These are phyloP conservation scores for Agonopterix alstromeriana DNA, from an alignment of 2,888 invertebrate genomes.

Conservation along the genomic window DNA sequence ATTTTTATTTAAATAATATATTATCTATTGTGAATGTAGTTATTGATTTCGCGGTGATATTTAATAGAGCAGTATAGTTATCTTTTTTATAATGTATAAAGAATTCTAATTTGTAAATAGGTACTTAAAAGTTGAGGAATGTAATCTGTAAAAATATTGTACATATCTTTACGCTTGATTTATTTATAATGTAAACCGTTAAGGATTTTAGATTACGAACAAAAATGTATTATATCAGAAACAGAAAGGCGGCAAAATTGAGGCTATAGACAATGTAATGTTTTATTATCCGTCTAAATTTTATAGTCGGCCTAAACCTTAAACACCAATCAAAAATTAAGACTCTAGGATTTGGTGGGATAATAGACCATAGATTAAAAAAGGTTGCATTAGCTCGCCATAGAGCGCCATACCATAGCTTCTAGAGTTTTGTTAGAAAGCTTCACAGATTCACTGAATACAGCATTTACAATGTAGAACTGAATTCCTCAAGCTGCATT, in stretches of 20 bases:
- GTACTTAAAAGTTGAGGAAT: conserved; percentile 62
- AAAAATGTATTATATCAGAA: conserved; percentile 37
- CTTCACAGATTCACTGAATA: conserved; percentile 25
- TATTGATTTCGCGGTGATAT: conserved; percentile 75
- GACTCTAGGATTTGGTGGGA: conserved; percentile 8
- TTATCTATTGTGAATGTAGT: conserved; percentile 73
- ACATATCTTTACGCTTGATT: conserved; percentile 76
- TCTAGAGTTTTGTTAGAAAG: conserved; percentile 58
- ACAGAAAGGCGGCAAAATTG: conserved; percentile 10
- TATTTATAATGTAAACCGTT: conserved; percentile 66
- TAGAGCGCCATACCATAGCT: conserved; percentile 46
- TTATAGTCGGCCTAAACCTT: conserved; percentile 2
- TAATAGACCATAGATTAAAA: conserved; percentile 8
- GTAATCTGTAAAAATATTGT: conserved; percentile 75
- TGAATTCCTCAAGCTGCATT: conserved; percentile 58
- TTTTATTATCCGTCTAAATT: conserved; percentile 9
- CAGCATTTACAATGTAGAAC: conserved; percentile 55
- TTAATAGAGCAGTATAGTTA: conserved; percentile 68
- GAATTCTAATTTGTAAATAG: conserved; percentile 77
- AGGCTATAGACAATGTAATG: conserved; percentile 7
- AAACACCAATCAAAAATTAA: conserved; percentile 1
- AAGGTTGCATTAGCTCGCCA: conserved; percentile 15
- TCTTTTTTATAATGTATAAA: conserved; percentile 74
- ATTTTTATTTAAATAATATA: conserved; percentile 63
- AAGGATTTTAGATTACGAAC: conserved; percentile 45